Evolutionary conservation across 2,113 vertebrate genomes (phyloP), one percentile per base, ranked within the genome.

Genomic region (Prietella phreatophila): DNA sequence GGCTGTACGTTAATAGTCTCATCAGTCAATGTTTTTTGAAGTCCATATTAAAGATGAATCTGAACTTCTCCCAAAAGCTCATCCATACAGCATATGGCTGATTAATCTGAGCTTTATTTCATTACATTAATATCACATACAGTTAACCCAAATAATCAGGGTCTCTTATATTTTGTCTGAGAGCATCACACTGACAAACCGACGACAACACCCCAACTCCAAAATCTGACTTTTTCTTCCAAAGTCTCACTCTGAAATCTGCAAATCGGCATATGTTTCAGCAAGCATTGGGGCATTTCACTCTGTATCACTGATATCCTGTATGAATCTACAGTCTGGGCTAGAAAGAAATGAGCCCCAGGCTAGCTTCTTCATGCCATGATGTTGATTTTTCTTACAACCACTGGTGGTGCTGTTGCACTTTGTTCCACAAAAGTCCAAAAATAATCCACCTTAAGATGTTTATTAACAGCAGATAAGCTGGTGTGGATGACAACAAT

Each of bases 61-160:
- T 30, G 27, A 63, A 2, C 60, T 65, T n/a, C 61, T 65, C 27
- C 25, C 10, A 61, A 65, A 65, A 65, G 27, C 61, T 65, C 61
- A 65, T 2, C 7, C 4, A 17, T 15, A 7, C 11, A 61, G 47
- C 85, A 22, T 30, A 79, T 36, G 69, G 30, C 36, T 30, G 78
- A 89, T 89, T 84, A 81, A 91, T 88, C 71, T 83, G 78, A 82
- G 84, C 67, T 25, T 36, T 55, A 73, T 4, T 0, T 85, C 58
- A 76, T 85, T 73, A 47, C 33, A 67, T 1, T 67, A 25, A 30
- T 13, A 84, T 1, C 36, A 27, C 39, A 17, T 73, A 42, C 2
- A 39, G 20, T 75, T 42, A 42, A 69, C n/a, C 14, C n/a, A 75
- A 39, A 75, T 42, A 75, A 75, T 75, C 36, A 39, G 36, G 36